phyloP scores from a whole-genome alignment of 2,888 invertebrate species.

The Luffia ferchaultella region DNA sequence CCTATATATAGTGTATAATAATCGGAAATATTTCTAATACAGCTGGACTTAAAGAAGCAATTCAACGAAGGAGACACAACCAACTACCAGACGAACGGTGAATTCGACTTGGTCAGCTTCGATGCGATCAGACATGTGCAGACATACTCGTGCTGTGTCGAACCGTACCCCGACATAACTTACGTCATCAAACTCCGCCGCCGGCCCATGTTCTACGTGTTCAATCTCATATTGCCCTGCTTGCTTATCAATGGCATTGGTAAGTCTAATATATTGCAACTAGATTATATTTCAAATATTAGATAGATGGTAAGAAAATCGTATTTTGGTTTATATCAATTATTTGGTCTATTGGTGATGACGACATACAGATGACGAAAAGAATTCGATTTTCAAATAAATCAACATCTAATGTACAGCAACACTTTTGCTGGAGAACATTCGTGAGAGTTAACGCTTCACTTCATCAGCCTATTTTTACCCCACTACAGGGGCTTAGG shows the following conservation, averaged over 20 bases:
- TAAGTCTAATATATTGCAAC: conserved; percentile 50
- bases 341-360: too few species aligned
- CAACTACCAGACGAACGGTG: conserved; percentile 92
- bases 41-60: conserved; percentile 80
- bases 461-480: too few species aligned
- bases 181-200: conserved; percentile 79
- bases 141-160: conserved; percentile 82
- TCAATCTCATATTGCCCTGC: conserved; percentile 86
- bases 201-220: conserved; percentile 85
- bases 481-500: too few species aligned
- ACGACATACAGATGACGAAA: too few species aligned
- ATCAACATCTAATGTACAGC: too few species aligned
- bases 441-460: too few species aligned
- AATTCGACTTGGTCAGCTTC: conserved; percentile 85
- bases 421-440: too few species aligned
- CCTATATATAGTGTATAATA: not conserved
- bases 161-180: conserved; percentile 86
- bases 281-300: too few species aligned
- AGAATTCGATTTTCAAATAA: too few species aligned
- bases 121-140: conserved; percentile 76
- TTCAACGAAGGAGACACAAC: conserved; percentile 85
- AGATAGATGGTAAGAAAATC: too few species aligned
- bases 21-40: conserved; percentile 17
- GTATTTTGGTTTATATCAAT: too few species aligned
- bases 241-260: conserved; percentile 86